Evolutionary conservation across 2,888 invertebrate genomes (phyloP).

Genomic region (Pyrochroa serraticornis): DNA sequence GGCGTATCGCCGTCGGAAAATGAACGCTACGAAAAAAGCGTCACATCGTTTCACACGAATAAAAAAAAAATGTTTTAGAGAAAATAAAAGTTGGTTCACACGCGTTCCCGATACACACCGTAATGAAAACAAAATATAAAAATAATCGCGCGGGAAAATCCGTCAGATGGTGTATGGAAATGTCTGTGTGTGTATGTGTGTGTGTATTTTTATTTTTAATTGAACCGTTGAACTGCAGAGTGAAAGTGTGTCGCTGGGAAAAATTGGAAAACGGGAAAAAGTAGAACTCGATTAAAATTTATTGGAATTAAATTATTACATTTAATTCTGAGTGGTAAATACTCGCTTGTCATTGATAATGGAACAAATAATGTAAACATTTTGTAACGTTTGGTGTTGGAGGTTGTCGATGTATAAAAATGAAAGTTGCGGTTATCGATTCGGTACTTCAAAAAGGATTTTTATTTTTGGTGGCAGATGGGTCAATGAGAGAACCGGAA

Average conservation of each 20-base stretch:
- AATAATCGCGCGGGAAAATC: slow-evolving; percentile 16
- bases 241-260: slow-evolving; percentile 21
- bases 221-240: slow-evolving; percentile 18
- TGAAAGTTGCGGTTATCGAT: slow-evolving; percentile 26
- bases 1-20: too few relatives aligned
- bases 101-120: slow-evolving; percentile 15
- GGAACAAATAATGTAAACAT: slow-evolving; percentile 17
- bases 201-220: slow-evolving; percentile 22
- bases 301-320: slow-evolving; percentile 23
- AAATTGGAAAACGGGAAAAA: slow-evolving; percentile 17
- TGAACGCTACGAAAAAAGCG: too few relatives aligned
- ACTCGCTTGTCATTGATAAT: slow-evolving; percentile 15
- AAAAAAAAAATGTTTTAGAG: slow-evolving; percentile 17
- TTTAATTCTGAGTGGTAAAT: slow-evolving; percentile 15
- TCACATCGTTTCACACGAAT: slow-evolving; percentile 10
- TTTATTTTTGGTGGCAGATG: slow-evolving; percentile 20
- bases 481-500: slow-evolving; percentile 7
- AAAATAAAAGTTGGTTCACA: slow-evolving; percentile 18
- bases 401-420: slow-evolving; percentile 19
- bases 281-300: slow-evolving; percentile 11
- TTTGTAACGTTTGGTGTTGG: slow-evolving; percentile 7
- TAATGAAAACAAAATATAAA: slow-evolving; percentile 30
- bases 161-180: slow-evolving; percentile 3
- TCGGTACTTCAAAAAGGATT: slow-evolving; percentile 16
- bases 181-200: neutral